These are phyloP conservation scores for Norana najaformis DNA, from an alignment of 2,888 invertebrate species.

Conservation along the genomic window DNA sequence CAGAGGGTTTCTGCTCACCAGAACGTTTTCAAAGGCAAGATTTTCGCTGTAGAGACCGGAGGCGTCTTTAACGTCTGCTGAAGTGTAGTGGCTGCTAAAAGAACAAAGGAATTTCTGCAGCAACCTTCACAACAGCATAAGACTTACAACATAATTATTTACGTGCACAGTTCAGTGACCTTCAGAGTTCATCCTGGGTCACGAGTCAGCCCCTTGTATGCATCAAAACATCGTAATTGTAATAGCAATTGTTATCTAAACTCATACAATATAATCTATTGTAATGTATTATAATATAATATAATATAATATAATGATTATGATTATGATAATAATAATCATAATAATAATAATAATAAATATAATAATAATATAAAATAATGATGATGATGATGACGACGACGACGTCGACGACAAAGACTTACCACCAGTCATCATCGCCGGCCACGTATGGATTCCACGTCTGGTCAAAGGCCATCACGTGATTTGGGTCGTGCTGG, in stretches of 20 bases:
- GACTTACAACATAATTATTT: no score
- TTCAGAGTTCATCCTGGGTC: background rate
- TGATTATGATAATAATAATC: no score
- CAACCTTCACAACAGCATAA: background rate
- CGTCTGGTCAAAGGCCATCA: background rate
- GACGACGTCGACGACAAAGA: no score
- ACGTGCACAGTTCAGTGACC: background rate
- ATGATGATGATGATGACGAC: no score
- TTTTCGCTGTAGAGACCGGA: background rate
- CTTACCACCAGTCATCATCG: background rate
- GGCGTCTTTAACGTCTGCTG: background rate
- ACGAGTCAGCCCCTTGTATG: background rate
- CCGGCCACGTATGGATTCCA: background rate
- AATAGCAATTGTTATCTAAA: no score
- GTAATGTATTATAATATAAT: no score
- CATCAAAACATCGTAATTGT: no score
- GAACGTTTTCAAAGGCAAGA: background rate
- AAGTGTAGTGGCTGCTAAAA: background rate
- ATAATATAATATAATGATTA: no score
- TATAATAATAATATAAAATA: no score
- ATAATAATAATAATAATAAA: no score
- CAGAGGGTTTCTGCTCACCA: background rate
- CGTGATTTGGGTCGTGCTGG: background rate
- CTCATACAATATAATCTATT: no score
- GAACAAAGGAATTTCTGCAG: background rate